phyloP scores from a whole-genome alignment of 2,888 invertebrate species.

The Macaria liturata region DNA sequence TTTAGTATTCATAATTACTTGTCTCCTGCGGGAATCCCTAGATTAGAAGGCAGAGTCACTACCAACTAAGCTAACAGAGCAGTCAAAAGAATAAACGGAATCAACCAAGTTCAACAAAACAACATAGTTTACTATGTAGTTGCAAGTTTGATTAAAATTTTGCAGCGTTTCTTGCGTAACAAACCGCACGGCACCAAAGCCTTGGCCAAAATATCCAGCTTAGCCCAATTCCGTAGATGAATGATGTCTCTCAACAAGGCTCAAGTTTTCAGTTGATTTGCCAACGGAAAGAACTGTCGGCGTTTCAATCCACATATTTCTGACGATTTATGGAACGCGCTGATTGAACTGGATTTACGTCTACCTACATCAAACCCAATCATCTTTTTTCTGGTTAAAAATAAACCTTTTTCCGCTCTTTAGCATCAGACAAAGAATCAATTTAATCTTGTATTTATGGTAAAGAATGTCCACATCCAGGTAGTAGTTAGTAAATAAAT shows the following conservation, averaged over 20 bases:
- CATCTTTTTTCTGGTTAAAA: too few species aligned
- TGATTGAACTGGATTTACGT: slow-evolving; percentile 4
- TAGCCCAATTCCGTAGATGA: slow-evolving; percentile 6
- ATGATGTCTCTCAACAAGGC: slow-evolving; percentile 12
- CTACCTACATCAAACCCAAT: not conserved
- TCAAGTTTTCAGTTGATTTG: slow-evolving; percentile 4
- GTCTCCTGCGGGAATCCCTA: too few species aligned
- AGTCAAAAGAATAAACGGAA: too few species aligned
- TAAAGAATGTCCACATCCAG: too few species aligned
- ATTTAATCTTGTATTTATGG: too few species aligned
- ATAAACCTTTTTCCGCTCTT: too few species aligned
- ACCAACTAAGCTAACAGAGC: too few species aligned
- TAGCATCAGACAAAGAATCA: too few species aligned
- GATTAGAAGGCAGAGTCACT: too few species aligned
- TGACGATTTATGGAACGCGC: slow-evolving; percentile 2
- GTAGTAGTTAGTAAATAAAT: too few species aligned
- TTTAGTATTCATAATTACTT: too few species aligned
- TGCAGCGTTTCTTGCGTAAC: slow-evolving; percentile 1
- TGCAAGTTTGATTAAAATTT: not conserved
- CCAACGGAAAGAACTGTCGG: slow-evolving; percentile 7
- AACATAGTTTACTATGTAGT: not conserved
- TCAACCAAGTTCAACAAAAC: not conserved
- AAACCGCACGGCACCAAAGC: slow-evolving; percentile 8
- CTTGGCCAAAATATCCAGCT: slow-evolving; percentile 9
- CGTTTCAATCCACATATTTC: slow-evolving; percentile 1